Percentiles rank a stretch among this genome's conserved stretches.
Evolutionary conservation across 2,113 vertebrate species (phyloP).

Genomic region (Apistogramma diplotaenia): DNA sequence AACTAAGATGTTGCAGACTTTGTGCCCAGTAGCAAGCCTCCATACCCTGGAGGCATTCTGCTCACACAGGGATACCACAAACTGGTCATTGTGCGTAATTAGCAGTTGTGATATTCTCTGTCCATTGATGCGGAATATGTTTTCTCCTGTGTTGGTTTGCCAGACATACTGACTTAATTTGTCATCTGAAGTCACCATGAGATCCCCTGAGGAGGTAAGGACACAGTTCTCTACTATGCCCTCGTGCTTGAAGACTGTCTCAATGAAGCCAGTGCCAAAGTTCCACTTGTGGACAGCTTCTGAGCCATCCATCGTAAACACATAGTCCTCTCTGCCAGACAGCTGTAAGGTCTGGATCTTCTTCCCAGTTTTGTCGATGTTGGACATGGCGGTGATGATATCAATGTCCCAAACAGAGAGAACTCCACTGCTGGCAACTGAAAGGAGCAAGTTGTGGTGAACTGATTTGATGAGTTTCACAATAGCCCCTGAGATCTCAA

Average conservation of each 20-base stretch:
- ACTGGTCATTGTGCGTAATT: slow-evolving; percentile 98
- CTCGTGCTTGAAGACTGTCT: slow-evolving; percentile 95
- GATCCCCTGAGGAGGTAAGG: slow-evolving; percentile 90
- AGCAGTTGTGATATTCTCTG: slow-evolving; percentile 94
- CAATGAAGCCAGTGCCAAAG: slow-evolving; percentile 95
- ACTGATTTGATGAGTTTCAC: slow-evolving; percentile 95
- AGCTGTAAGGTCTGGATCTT: slow-evolving; percentile 89
- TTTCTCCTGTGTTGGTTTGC: slow-evolving; percentile 92
- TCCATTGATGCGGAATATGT: slow-evolving; percentile 95
- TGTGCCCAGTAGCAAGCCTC: slow-evolving; percentile 93
- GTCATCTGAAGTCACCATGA: slow-evolving; percentile 97
- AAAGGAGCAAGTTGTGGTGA: slow-evolving; percentile 94
- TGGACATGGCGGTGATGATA: slow-evolving; percentile 98
- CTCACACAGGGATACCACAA: slow-evolving; percentile 97
- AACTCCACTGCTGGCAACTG: slow-evolving; percentile 93
- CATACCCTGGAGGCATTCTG: slow-evolving; percentile 97
- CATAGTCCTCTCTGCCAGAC: slow-evolving; percentile 90
- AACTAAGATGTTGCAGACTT: slow-evolving; percentile 97
- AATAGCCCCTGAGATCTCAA: slow-evolving; percentile 96
- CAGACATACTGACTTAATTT: slow-evolving; percentile 97
- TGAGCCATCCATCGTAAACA: slow-evolving; percentile 95
- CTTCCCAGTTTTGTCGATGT: slow-evolving; percentile 98
- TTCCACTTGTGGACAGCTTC: slow-evolving; percentile 98
- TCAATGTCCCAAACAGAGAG: slow-evolving; percentile 98
- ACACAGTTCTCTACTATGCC: slow-evolving; percentile 96